Base-by-base conservation (phyloP, 2,888 invertebrate genomes). In the Sarcophaga rosellei region DNA sequence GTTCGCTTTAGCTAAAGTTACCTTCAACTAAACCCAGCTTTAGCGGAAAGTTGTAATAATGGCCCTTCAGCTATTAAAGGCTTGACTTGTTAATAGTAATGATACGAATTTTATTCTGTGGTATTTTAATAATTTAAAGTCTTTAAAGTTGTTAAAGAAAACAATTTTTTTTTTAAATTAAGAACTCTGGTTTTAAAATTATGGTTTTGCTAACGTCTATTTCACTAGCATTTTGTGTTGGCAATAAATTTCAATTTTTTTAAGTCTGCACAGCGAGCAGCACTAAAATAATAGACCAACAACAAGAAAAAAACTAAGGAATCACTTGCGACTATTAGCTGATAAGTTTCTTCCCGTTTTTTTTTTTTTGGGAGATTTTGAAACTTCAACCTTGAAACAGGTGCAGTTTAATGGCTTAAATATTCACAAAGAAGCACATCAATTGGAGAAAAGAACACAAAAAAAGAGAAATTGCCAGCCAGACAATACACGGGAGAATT, bases 331-430 rank as follows among this genome's bases (percentile, higher is more conserved):
- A 59, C 59, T 62, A n/a, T 47, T 45, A 20, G 44, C 15, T 17
- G 45, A 15, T 47, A 45, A 53, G 17, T 70, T 47, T n/a, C 5
- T 53, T 10, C 1, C 35, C 10, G 25, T 63, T 74, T 62, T 12
- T 23, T 47, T 63, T 74, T 62, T 12, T 23, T 15, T 20, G 20
- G 45, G 45, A 6, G 15, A 61, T 61, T 44, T 53, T 15, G 17
- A 17, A 11, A 74, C 47, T 47, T 53, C 25, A 23, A 17, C 23
- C 53, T 17, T 20, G n/a, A 74, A 74, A 20, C 74, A 74, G 63
- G 63, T 74, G 74, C 74, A 74, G 74, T 74, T 74, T 63, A 63
- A 63, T 74, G 47, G 23, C 23, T 63, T 63, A 74, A 63, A 74
- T 63, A 63, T 74, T 63, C 74, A 74, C 62, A 63, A 45, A 45